phyloP scores from a whole-genome alignment of 1,140 invertebrate species.

The Heliconius hewitsoni region DNA sequence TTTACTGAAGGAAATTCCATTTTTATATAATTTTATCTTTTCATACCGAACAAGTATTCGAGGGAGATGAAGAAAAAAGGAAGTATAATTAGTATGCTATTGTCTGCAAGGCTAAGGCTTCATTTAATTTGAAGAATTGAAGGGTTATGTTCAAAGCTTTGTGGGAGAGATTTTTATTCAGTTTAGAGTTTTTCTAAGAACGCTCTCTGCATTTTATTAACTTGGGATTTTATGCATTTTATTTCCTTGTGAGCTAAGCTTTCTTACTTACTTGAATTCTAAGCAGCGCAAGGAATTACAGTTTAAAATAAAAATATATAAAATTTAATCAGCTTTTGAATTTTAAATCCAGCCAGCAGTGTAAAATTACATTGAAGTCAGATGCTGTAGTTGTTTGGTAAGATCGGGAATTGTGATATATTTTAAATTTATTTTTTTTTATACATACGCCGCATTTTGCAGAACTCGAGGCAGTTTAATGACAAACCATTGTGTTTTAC shows the following conservation, averaged over 20 bases:
- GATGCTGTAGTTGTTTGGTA: background rate
- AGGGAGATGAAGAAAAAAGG: constrained; percentile 5
- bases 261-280: background rate
- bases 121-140: constrained; percentile 33
- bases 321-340: background rate
- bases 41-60: constrained; percentile 14
- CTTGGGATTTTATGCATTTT: constrained; percentile 11
- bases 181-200: constrained; percentile 23
- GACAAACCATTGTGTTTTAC: background rate
- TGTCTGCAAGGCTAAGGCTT: constrained; percentile 28
- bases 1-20: background rate
- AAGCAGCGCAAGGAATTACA: background rate
- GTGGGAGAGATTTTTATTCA: constrained; percentile 21
- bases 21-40: constrained; percentile 20
- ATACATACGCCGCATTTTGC: background rate
- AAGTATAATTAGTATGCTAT: constrained; percentile 30
- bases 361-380: background rate
- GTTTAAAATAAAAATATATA: background rate
- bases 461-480: background rate
- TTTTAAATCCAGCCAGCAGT: background rate
- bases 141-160: constrained; percentile 33
- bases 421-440: background rate
- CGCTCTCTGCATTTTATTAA: constrained; percentile 17
- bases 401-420: background rate
- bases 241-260: constrained; percentile 8